phyloP scores from a whole-genome alignment of 2,797 vertebrate species.

The Sternarchorhynchus goeldii region DNA sequence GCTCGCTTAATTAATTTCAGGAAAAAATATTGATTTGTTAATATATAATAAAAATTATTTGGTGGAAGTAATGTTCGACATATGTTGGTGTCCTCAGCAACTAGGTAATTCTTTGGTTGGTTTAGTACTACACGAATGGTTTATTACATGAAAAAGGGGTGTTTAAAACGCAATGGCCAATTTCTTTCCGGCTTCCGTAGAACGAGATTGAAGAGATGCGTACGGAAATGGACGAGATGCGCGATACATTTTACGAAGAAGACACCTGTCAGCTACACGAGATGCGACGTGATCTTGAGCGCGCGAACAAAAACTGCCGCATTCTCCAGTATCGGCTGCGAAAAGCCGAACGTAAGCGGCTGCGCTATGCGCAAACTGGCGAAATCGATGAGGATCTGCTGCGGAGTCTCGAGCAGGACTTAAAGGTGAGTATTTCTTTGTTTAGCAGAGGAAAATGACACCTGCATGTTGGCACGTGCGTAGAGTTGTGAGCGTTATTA shows the following conservation, averaged over 20 bases:
- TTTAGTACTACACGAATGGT: neutral
- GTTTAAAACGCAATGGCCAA: neutral
- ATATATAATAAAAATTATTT: too few relatives aligned
- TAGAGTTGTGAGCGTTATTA: too few relatives aligned
- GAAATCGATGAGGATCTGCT: conserved; percentile 94
- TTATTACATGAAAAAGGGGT: neutral
- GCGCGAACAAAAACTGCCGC: conserved; percentile 98
- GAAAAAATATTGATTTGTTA: too few relatives aligned
- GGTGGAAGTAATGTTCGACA: too few relatives aligned
- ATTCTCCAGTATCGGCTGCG: conserved; percentile 97
- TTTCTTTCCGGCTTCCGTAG: conserved; percentile 63
- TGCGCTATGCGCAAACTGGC: conserved; percentile 89
- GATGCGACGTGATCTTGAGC: conserved; percentile 93
- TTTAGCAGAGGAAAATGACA: too few relatives aligned
- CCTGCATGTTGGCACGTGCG: too few relatives aligned
- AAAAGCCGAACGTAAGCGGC: conserved; percentile 93
- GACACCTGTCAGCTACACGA: conserved; percentile 97
- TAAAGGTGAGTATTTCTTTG: conserved; percentile 78
- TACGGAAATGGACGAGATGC: conserved; percentile 98
- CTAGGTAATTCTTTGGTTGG: too few relatives aligned
- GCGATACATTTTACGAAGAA: conserved; percentile 97
- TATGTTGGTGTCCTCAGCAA: too few relatives aligned
- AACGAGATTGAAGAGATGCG: conserved; percentile 96
- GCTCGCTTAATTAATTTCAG: too few relatives aligned
- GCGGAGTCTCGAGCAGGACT: conserved; percentile 95